These are phyloP conservation scores for Neogobius melanostomus DNA, from an alignment of 2,113 vertebrate species.

Conservation along the genomic window DNA sequence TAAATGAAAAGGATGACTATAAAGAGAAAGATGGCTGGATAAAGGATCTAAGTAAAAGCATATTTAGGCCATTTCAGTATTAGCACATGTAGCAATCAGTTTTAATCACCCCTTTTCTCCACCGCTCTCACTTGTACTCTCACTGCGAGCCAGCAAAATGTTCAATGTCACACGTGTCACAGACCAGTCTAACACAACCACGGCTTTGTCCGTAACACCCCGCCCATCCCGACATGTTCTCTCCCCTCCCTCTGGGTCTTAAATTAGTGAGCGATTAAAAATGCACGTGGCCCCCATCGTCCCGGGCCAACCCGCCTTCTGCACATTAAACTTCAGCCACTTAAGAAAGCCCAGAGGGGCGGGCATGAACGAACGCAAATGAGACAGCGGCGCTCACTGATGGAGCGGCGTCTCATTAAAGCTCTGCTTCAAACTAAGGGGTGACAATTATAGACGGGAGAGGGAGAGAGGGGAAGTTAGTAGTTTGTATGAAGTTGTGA, in stretches of 20 bases:
- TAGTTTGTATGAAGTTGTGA: background rate
- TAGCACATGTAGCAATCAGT: no score
- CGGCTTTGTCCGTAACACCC: conserved; percentile 42
- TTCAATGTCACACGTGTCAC: conserved; percentile 7
- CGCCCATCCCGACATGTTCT: conserved; percentile 18
- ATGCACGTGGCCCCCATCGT: conserved; percentile 53
- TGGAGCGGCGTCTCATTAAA: conserved; percentile 70
- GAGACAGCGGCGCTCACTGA: conserved; percentile 54
- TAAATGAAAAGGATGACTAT: no score
- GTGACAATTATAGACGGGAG: conserved; percentile 58
- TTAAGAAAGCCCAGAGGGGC: conserved; percentile 73
- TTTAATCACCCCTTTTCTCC: no score
- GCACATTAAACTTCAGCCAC: conserved; percentile 73
- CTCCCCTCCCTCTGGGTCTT: conserved; percentile 38
- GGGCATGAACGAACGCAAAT: conserved; percentile 59
- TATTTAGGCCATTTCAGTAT: no score
- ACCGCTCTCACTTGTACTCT: no score
- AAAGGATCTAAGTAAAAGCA: no score
- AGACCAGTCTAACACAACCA: conserved; percentile 20
- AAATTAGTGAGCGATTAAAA: conserved; percentile 71
- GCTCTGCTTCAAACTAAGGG: conserved; percentile 46
- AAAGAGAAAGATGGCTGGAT: no score
- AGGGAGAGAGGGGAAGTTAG: conserved; percentile 24
- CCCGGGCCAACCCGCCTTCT: conserved; percentile 52
- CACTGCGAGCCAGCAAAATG: background rate